Base-by-base conservation (phyloP, 92 coral and sea anemone genomes). In the Epizoanthus ramosus region DNA sequence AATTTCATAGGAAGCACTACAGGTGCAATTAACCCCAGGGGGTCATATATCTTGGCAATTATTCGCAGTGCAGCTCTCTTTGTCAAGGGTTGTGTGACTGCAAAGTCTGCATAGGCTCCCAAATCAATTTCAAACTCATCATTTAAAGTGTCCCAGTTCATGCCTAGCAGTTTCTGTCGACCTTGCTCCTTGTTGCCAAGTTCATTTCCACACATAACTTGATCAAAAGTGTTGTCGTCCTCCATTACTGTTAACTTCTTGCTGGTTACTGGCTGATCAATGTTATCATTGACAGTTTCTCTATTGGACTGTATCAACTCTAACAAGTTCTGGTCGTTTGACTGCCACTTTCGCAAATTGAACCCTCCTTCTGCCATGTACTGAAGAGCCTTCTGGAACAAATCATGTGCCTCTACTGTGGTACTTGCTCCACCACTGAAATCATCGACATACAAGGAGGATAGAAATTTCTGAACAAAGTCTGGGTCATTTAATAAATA, bases 31-130 rank as follows among this genome's bases (percentile, higher is more conserved):
- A 84, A 35, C 53, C 86, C 88, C 3, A 79, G 52, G 5, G 88
- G 88, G 59, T 88, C 92, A 39, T 89, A 89, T 31, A 89, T 80
- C 87, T 73, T 85, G 12, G 88, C 92, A 24, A 79, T 76, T 35
- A 80, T 75, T 87, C 84, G 41, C 61, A 88, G 75, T 23, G 79
- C 59, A 41, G 84, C n/a, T 75, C 87, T 63, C 60, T 83, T 83
- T 18, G 87, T 87, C 24, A 87, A 9, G 21, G 87, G 73, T 35
- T 56, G 47, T 15, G 57, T n/a, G 60, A 43, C 50, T 3, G 82
- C 63, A 28, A 53, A 28, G 31, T 65, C 74, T n/a, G 69, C 57
- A 58, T 74, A 83, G 17, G 61, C 63, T 57, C 74, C 64, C 22
- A 81, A n/a, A 15, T 68, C 75, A 68, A 85, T 53, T 22, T 65